Evolutionary conservation across 2,797 vertebrate genomes (phyloP), one percentile per base, ranked within the genome.

Genomic region (Chloroceryle amazona): DNA sequence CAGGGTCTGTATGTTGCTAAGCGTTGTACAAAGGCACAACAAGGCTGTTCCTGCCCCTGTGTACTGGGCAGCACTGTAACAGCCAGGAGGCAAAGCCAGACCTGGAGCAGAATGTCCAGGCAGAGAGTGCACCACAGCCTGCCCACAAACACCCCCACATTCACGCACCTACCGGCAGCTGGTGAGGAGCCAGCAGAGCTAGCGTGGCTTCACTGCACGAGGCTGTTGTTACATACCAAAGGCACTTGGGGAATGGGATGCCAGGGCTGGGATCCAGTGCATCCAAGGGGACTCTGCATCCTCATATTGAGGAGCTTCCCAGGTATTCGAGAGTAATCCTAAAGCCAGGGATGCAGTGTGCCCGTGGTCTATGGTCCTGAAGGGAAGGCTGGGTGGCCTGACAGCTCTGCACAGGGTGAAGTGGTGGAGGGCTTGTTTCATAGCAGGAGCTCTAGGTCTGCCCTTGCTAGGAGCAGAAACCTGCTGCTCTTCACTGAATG

Each of bases 241-340:
- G 29, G 29, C 2, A 1, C 25, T 1, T 1, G 2, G n/a, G 26
- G 7, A 52, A 52, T 1, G 31, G 44, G 47, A 42, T 2, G 3
- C 6, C 12, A 4, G 22, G 25, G 67, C 54, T 67, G 54, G 63
- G n/a, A 39, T 17, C 23, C 6, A 3, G n/a, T 8, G 2, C 17
- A 28, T 11, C 11, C 1, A 1, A 22, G 1, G 1, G n/a, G 31
- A 15, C 14, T 23, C 4, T 0, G n/a, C 57, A 28, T 54, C 76
- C 44, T 68, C 23, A 0, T 6, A 1, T 9, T 1, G 0, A 54
- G 42, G 37, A 46, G 13, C 29, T 67, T 66, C 58, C 39, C 17
- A 9, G 4, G 20, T 39, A 19, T 18, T 28, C 10, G 3, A 13
- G 23, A 60, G 11, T 37, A 22, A 85, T 22, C 25, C 49, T 68